Conservation (phyloP, 2,797 vertebrate species). For the Gymnothorax javanicus region DNA sequence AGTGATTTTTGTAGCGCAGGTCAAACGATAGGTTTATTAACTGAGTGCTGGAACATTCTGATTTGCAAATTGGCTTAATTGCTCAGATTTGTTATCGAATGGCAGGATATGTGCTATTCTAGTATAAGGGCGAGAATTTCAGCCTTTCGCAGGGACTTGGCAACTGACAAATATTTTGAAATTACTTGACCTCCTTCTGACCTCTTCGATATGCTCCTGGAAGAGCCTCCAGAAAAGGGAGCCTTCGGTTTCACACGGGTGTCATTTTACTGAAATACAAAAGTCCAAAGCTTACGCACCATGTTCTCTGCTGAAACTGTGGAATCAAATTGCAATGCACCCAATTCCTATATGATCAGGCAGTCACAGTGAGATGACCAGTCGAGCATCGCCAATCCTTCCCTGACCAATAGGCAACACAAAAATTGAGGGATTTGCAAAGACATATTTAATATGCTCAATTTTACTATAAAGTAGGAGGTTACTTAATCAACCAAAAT, state of each 20-base stretch:
- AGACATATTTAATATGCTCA: not conserved
- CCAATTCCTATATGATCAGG: not conserved
- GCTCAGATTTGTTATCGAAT: not conserved
- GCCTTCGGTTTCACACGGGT: not conserved
- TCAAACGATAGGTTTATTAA: not conserved
- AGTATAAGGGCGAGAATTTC: not conserved
- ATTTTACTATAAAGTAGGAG: not conserved
- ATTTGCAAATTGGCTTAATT: not conserved
- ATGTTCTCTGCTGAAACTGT: not conserved
- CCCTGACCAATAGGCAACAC: not conserved
- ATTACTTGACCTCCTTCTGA: not conserved
- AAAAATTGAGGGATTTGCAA: not conserved
- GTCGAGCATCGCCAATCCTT: not conserved
- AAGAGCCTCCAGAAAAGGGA: not conserved
- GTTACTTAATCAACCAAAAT: constrained; percentile 4
- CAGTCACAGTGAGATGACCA: not conserved
- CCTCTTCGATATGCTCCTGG: not conserved
- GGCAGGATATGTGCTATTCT: not conserved
- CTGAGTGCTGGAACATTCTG: not conserved
- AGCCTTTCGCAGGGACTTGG: not conserved
- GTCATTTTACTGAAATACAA: constrained; percentile 11
- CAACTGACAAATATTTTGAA: not conserved
- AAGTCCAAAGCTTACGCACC: not conserved
- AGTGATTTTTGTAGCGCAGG: not conserved
- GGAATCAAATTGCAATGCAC: not conserved